A percentile compares a stretch with the other conserved stretches of the same genome.
These are phyloP conservation scores for Trichacis sp. DNA, from an alignment of 2,888 invertebrate genomes.

Conservation along the genomic window DNA sequence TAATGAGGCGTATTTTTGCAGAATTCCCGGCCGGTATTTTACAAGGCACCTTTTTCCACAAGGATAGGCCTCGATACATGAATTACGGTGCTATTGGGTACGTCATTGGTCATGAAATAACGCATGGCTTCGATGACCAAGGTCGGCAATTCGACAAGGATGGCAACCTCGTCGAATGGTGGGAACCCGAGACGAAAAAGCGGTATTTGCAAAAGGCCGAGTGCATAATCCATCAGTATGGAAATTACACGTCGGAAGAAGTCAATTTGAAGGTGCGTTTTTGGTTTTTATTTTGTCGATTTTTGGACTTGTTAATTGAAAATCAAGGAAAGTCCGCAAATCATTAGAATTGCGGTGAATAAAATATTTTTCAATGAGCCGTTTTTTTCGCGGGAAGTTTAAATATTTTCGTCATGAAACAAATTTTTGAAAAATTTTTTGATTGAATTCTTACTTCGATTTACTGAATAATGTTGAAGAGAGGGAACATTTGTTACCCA, in stretches of 20 bases:
- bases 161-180: constrained; percentile 94
- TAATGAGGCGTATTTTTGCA: too few species aligned
- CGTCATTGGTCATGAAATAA: constrained; percentile 92
- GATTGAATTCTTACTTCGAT: too few species aligned
- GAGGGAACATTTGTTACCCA: too few species aligned
- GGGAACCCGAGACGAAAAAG: constrained; percentile 85
- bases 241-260: constrained; percentile 86
- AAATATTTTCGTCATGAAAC: too few species aligned
- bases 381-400: too few species aligned
- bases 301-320: background rate
- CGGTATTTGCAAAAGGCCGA: constrained; percentile 86
- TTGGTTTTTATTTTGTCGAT: background rate
- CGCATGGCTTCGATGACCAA: constrained; percentile 89
- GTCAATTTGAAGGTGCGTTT: constrained; percentile 79
- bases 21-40: constrained; percentile 95
- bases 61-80: constrained; percentile 89
- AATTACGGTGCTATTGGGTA: constrained; percentile 92
- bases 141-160: constrained; percentile 93
- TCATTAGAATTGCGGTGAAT: too few species aligned
- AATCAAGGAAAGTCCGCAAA: too few species aligned
- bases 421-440: too few species aligned
- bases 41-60: constrained; percentile 91
- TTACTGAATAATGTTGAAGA: too few species aligned
- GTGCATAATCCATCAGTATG: constrained; percentile 94
- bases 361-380: too few species aligned